Percentiles rank a stretch among this genome's conserved stretches.
These are phyloP conservation scores for Drosophila repletoides DNA, from an alignment of 1,140 invertebrate species.

Conservation along the genomic window DNA sequence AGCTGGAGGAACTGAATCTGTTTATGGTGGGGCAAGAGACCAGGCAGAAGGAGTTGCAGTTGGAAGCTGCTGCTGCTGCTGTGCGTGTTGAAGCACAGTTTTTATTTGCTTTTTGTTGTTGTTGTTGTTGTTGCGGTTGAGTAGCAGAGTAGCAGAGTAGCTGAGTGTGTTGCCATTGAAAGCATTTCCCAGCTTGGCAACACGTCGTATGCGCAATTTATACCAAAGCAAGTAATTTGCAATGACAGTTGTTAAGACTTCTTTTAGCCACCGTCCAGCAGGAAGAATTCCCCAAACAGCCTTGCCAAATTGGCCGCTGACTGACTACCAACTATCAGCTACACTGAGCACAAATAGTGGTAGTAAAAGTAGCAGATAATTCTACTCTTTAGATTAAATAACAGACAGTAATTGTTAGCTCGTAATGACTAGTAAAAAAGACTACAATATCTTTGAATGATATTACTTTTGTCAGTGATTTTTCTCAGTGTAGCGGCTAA, in stretches of 20 bases:
- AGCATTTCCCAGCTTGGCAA: conserved; percentile 40
- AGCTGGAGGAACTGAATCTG: not conserved
- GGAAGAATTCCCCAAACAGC: conserved; percentile 76
- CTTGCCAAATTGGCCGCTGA: conserved; percentile 74
- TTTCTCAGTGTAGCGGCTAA: conserved; percentile 5
- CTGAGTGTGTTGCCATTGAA: conserved; percentile 25
- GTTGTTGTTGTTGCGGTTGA: conserved; percentile 29
- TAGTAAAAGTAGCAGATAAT: too few relatives aligned
- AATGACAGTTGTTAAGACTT: conserved; percentile 70
- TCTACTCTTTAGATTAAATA: too few relatives aligned
- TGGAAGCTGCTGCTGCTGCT: conserved; percentile 26
- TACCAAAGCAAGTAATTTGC: conserved; percentile 67
- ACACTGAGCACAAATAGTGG: too few relatives aligned
- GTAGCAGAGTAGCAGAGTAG: conserved; percentile 5
- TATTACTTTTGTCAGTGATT: too few relatives aligned
- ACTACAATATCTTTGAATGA: too few relatives aligned
- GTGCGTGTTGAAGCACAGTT: conserved; percentile 77
- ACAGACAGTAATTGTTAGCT: too few relatives aligned
- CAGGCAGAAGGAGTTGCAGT: conserved; percentile 20
- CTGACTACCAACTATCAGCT: conserved; percentile 51
- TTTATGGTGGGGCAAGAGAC: not conserved
- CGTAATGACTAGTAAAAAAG: too few relatives aligned
- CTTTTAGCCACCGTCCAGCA: conserved; percentile 36
- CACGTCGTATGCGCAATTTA: conserved; percentile 61
- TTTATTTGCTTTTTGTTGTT: conserved; percentile 58